These are phyloP conservation scores for Erethizon dorsatum DNA, from an alignment of 2,797 vertebrate genomes.

Conservation along the genomic window DNA sequence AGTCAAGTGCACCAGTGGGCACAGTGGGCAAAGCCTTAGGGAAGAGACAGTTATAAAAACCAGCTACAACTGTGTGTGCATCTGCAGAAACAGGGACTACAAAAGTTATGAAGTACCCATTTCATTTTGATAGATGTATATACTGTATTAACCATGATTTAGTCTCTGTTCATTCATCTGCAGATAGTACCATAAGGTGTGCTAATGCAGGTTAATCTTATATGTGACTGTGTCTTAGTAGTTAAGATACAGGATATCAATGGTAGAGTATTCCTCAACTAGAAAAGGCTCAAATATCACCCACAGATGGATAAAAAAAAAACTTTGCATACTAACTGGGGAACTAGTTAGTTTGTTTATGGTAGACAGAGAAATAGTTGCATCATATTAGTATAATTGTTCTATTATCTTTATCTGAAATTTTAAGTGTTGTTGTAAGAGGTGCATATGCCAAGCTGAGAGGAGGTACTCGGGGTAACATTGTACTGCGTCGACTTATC, in stretches of 20 bases:
- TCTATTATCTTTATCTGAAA: not conserved
- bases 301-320: not conserved
- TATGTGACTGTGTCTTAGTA: not conserved
- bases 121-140: not conserved
- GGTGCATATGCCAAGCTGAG: not conserved
- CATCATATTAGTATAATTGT: not conserved
- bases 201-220: not conserved
- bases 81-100: not conserved
- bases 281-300: not conserved
- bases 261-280: not conserved
- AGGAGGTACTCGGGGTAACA: not conserved
- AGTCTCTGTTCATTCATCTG: not conserved
- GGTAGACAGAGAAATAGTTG: not conserved
- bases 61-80: not conserved
- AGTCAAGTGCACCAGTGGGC: not conserved
- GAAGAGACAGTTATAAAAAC: not conserved
- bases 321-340: not conserved
- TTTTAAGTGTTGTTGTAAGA: not conserved
- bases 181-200: not conserved
- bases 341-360: not conserved
- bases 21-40: not conserved
- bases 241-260: not conserved
- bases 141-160: not conserved
- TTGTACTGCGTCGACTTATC: not conserved
- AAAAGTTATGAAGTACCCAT: not conserved